Percentiles rank a stretch among this genome's conserved stretches.
These are phyloP conservation scores for Neelides sp. DNA, from an alignment of 1,140 invertebrate species.

Conservation along the genomic window DNA sequence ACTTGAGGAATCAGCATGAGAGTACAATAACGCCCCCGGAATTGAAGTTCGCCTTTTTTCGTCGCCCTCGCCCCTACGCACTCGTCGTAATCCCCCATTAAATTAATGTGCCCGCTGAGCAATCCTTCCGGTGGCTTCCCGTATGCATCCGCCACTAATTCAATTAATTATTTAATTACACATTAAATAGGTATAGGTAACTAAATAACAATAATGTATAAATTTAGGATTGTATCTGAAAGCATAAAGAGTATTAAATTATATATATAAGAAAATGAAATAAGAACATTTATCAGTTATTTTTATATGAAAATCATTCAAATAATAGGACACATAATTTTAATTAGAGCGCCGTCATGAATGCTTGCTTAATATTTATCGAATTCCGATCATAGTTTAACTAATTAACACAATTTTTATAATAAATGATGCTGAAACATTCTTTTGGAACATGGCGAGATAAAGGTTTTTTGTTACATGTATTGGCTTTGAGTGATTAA, in stretches of 20 bases:
- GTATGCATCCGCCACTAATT: constrained; percentile 21
- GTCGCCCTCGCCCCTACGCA: constrained; percentile 8
- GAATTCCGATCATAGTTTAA: too few species aligned
- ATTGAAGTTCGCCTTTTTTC: neutral
- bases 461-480: too few species aligned
- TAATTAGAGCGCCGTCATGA: too few species aligned
- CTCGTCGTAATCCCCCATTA: constrained; percentile 21
- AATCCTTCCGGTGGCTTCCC: constrained; percentile 23
- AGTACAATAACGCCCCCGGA: constrained; percentile 3
- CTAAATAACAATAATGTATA: neutral
- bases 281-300: too few species aligned
- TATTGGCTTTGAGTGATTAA: too few species aligned
- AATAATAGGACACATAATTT: too few species aligned
- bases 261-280: too few species aligned
- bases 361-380: too few species aligned
- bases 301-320: too few species aligned
- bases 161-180: neutral
- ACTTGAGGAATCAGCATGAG: neutral
- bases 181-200: neutral
- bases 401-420: too few species aligned
- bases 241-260: neutral
- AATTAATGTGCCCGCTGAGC: constrained; percentile 14
- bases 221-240: neutral
- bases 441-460: too few species aligned
- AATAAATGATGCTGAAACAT: too few species aligned